Evolutionary conservation across 92 coral and sea anemone genomes (phyloP).

Genomic region (Chrysogorgia sp.): DNA sequence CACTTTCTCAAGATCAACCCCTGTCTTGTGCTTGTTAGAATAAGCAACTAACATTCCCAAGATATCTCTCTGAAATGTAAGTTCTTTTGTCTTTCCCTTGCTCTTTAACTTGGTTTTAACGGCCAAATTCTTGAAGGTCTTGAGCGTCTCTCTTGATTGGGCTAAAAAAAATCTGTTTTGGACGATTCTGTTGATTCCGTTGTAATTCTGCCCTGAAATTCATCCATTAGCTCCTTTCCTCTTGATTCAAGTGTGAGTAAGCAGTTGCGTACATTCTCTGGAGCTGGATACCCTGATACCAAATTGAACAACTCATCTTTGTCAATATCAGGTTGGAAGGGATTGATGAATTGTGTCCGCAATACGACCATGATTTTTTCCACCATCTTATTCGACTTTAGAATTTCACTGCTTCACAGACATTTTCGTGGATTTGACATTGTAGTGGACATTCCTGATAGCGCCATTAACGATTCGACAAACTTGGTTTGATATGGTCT

Average conservation of each 20-base stretch:
- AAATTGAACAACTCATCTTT: slow-evolving; percentile 10
- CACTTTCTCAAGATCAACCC: slow-evolving; percentile 26
- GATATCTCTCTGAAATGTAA: slow-evolving; percentile 41
- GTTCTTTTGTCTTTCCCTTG: slow-evolving; percentile 32
- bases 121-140: slow-evolving; percentile 1
- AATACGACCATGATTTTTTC: neutral
- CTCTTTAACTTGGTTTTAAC: neutral
- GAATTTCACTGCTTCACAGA: slow-evolving; percentile 4
- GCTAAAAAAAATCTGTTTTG: neutral
- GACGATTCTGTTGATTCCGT: neutral
- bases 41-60: slow-evolving; percentile 46
- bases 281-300: slow-evolving; percentile 21
- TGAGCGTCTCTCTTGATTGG: slow-evolving; percentile 14
- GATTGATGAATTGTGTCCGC: slow-evolving; percentile 9
- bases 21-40: slow-evolving; percentile 33
- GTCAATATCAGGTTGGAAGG: neutral
- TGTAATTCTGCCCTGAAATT: slow-evolving; percentile 1
- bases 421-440: slow-evolving; percentile 16
- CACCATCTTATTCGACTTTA: slow-evolving; percentile 7
- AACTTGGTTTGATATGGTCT: slow-evolving; percentile 24
- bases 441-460: neutral
- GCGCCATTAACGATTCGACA: slow-evolving; percentile 6
- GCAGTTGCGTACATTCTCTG: slow-evolving; percentile 20
- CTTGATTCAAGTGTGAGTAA: slow-evolving; percentile 1
- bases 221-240: slow-evolving; percentile 10